A percentile compares a stretch with the other conserved stretches of the same genome.
Conservation (phyloP, 2,888 invertebrate genomes). For the Agriopis leucophaearia region DNA sequence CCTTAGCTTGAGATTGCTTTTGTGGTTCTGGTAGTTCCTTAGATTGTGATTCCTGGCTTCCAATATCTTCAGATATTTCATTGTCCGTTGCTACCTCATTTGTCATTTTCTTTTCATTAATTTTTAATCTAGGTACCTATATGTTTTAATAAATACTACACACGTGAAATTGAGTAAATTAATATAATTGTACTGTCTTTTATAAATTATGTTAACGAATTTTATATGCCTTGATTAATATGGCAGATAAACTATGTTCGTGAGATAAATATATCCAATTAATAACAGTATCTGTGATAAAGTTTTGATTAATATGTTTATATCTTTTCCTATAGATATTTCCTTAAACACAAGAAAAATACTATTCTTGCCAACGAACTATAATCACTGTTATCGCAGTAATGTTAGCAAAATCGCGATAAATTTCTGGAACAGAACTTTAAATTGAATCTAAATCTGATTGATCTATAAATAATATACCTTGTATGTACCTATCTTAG, state of each 20-base stretch:
- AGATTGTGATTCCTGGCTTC: neutral
- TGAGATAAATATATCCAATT: conserved; percentile 5
- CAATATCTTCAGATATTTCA: neutral
- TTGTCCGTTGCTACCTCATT: neutral
- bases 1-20: neutral
- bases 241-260: neutral
- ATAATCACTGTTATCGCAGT: neutral
- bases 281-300: conserved; percentile 11
- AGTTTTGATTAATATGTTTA: conserved; percentile 4
- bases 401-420: neutral
- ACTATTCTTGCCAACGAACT: neutral
- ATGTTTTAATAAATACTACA: neutral
- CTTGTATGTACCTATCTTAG: too few species aligned
- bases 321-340: neutral
- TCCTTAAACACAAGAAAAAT: neutral
- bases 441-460: too few species aligned
- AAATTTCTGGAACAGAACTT: too few species aligned
- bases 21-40: neutral
- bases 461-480: too few species aligned
- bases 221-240: conserved; percentile 11
- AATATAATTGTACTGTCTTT: conserved; percentile 3
- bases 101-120: conserved; percentile 10
- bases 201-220: neutral
- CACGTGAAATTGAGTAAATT: neutral
- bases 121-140: neutral